A percentile compares a stretch with the other conserved stretches of the same genome.
Conservation (phyloP, 1,140 invertebrate genomes). For the Cydia splendana region DNA sequence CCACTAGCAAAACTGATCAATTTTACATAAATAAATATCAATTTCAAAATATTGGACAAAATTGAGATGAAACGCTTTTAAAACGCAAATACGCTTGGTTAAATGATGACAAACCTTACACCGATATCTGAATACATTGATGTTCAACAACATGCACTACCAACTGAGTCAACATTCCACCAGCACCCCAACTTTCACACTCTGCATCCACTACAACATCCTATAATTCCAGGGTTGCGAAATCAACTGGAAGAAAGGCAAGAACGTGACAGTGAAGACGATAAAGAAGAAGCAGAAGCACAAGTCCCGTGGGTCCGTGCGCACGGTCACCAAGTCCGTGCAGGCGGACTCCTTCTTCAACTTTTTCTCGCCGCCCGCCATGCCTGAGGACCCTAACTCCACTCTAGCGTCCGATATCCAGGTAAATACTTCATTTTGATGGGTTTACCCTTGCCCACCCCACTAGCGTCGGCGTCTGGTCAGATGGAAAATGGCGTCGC, state of each 20-base stretch:
- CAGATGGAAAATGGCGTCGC: no score
- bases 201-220: background rate
- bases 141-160: conserved; percentile 52
- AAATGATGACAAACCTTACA: conserved; percentile 37
- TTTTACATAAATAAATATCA: no score
- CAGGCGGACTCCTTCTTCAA: conserved; percentile 99
- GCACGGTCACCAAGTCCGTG: conserved; percentile 96
- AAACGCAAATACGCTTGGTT: background rate
- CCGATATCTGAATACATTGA: conserved; percentile 37
- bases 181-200: background rate
- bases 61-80: no score
- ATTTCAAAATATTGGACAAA: no score
- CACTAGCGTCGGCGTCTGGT: no score
- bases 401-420: conserved; percentile 70
- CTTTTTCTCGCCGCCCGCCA: conserved; percentile 95
- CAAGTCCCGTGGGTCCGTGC: conserved; percentile 94
- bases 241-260: conserved; percentile 97
- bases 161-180: conserved; percentile 47
- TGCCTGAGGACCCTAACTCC: conserved; percentile 73
- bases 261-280: conserved; percentile 97
- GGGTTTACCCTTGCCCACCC: no score
- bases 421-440: conserved; percentile 43
- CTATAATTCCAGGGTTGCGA: conserved; percentile 84
- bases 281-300: conserved; percentile 99
- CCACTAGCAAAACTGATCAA: no score